Evolutionary conservation across 2,888 invertebrate species (phyloP).

Genomic region (Uloborus plumipes): DNA sequence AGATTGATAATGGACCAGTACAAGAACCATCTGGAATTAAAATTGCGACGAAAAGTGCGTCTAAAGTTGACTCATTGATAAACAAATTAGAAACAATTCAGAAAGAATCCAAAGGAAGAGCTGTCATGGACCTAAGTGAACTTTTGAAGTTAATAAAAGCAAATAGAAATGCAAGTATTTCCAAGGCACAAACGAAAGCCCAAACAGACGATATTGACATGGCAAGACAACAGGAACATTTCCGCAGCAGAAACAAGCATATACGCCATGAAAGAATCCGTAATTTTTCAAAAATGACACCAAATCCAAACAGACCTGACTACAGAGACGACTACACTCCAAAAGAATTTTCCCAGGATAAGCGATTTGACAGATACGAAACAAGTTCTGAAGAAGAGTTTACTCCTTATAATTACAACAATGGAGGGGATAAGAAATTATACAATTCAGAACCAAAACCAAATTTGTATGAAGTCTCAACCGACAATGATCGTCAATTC

Average conservation of each 20-base stretch:
- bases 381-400: too few species aligned
- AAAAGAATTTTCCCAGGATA: background rate
- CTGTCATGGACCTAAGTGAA: conserved; percentile 41
- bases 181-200: too few species aligned
- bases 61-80: conserved; percentile 36
- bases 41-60: background rate
- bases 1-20: background rate
- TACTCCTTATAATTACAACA: too few species aligned
- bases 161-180: conserved; percentile 13
- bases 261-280: background rate
- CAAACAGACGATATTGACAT: too few species aligned
- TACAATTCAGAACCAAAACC: too few species aligned
- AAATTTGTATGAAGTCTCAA: too few species aligned
- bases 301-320: background rate
- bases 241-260: too few species aligned
- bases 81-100: conserved; percentile 50
- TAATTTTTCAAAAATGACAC: background rate
- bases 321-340: background rate
- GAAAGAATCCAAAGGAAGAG: conserved; percentile 39
- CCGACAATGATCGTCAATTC: too few species aligned
- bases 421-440: too few species aligned
- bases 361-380: too few species aligned
- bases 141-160: conserved; percentile 39
- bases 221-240: too few species aligned
- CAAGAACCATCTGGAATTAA: background rate